These are phyloP conservation scores for Drosophila tani DNA, from an alignment of 1,140 invertebrate species.

Conservation along the genomic window DNA sequence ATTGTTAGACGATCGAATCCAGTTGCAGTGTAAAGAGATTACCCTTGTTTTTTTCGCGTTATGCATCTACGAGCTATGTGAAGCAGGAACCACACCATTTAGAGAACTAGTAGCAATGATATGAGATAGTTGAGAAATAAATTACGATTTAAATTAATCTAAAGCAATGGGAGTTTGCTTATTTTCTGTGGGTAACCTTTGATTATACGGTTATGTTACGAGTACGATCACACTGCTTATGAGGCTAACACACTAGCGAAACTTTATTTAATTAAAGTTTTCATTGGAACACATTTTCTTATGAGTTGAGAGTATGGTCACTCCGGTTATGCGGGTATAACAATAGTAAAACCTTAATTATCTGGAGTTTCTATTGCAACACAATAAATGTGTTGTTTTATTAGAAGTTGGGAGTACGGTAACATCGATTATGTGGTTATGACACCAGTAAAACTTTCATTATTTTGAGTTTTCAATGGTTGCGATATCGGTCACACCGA, in stretches of 20 bases:
- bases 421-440: too few species aligned
- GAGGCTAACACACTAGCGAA: not conserved
- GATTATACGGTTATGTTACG: not conserved
- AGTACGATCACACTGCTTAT: too few species aligned
- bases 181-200: too few species aligned
- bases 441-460: too few species aligned
- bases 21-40: constrained; percentile 59
- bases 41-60: constrained; percentile 44
- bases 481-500: too few species aligned
- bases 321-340: too few species aligned
- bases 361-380: not conserved
- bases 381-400: too few species aligned
- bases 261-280: not conserved
- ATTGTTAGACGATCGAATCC: constrained; percentile 46
- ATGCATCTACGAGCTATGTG: constrained; percentile 41
- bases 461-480: too few species aligned
- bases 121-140: constrained; percentile 68
- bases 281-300: not conserved
- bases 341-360: not conserved
- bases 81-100: constrained; percentile 56
- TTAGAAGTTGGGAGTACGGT: too few species aligned
- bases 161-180: not conserved
- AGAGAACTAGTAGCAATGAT: constrained; percentile 65
- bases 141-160: constrained; percentile 42
- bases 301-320: too few species aligned